Base-by-base conservation (phyloP, 2,113 vertebrate genomes). In the Chroicocephalus ridibundus region DNA sequence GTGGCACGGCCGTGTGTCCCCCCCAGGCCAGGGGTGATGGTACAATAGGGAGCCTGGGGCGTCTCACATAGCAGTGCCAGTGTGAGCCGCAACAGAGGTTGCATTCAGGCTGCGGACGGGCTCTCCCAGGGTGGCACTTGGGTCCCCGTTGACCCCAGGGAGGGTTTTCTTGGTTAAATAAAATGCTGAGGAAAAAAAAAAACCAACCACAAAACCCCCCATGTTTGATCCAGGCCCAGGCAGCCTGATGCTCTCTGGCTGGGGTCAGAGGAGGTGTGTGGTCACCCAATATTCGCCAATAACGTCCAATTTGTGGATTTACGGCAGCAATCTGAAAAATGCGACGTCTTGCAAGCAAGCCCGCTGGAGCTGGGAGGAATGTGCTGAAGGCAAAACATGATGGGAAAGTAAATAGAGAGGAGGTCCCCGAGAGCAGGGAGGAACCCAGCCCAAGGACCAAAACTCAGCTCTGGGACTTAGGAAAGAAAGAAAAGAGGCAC, bases 41-140 rank as follows among this genome's bases (percentile, higher is more conserved):
- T 62, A 84, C 91, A 27, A 36, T 40, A 24, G 40, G 38, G 76
- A 55, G 71, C 54, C 76, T 78, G 70, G 70, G 25, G 52, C 15
- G 2, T 49, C 66, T 55, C 4, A 3, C 54, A 86, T 10, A 95
- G 75, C 24, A 27, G 46, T 74, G 62, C 34, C 80, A 60, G 29
- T 86, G 93, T 96, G 32, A 79, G 68, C 82, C 15, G 3, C n/a
- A 11, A 86, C 96, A 96, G 88, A 90, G 82, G 47, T 57, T 85
- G 24, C 80, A 70, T 96, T 96, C 86, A 88, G 19, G 68, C 49
- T 62, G 72, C 24, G 2, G 5, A 83, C 49, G 71, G 80, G 80
- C 80, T 88, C 76, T 91, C 71, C 62, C n/a, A 0, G 71, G 44
- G 22, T 65, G 91, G 58, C 62, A 95, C 93, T 55, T 0, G 2